Percentiles rank a stretch among this genome's conserved stretches.
Conservation (phyloP, 2,113 vertebrate genomes). For the Merops nubicus region DNA sequence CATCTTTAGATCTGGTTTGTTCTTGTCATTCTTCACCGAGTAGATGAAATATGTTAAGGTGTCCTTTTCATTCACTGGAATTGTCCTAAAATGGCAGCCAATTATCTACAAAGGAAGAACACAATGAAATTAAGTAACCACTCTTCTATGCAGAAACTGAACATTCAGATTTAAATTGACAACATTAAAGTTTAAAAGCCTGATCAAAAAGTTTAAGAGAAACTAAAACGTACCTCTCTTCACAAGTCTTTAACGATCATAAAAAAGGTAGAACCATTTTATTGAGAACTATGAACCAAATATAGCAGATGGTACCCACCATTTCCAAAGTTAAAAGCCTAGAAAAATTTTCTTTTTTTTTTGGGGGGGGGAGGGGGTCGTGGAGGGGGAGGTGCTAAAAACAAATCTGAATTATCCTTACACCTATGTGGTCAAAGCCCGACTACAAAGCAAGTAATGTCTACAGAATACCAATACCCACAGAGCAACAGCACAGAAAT, state of each 20-base stretch:
- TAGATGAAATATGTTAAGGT: constrained; percentile 88
- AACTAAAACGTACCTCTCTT: not conserved
- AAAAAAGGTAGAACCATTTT: not conserved
- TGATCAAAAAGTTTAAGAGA: not conserved
- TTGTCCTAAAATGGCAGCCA: constrained; percentile 86
- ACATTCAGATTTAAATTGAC: not conserved
- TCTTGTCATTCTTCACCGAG: constrained; percentile 87
- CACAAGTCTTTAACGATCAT: not conserved
- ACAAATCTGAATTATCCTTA: not conserved
- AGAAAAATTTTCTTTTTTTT: too few species aligned
- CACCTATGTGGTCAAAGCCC: not conserved
- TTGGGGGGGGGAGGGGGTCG: accelerated
- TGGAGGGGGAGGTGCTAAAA: too few species aligned
- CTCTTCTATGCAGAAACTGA: not conserved
- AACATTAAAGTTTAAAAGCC: not conserved
- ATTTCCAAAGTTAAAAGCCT: not conserved
- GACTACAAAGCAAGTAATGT: not conserved
- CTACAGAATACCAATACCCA: not conserved
- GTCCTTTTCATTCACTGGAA: constrained; percentile 88
- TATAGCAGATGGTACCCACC: not conserved
- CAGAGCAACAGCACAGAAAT: not conserved
- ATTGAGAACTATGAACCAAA: not conserved
- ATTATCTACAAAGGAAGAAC: constrained; percentile 80
- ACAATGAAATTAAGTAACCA: constrained; percentile 30
- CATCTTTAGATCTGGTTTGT: constrained; percentile 82